A percentile compares a stretch with the other conserved stretches of the same genome.
These are phyloP conservation scores for Neodontobutis hainanensis DNA, from an alignment of 2,113 vertebrate species.

Conservation along the genomic window DNA sequence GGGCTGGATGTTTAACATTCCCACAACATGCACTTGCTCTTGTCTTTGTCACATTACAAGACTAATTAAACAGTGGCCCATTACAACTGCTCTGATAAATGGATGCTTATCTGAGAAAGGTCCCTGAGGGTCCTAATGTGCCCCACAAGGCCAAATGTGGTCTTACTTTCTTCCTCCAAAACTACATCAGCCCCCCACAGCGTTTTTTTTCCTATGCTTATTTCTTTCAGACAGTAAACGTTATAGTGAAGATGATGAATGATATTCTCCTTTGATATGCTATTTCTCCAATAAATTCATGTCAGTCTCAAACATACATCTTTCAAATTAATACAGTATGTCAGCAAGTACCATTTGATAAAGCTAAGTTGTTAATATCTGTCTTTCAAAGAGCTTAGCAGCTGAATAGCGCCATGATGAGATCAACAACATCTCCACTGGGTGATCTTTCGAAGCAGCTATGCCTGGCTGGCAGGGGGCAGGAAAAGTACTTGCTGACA, in stretches of 20 bases:
- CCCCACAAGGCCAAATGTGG: constrained; percentile 57
- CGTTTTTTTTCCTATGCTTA: background rate
- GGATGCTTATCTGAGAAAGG: constrained; percentile 51
- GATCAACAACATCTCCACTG: constrained; percentile 63
- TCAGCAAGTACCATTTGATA: constrained; percentile 12
- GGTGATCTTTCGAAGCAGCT: constrained; percentile 72
- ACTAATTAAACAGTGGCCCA: constrained; percentile 72
- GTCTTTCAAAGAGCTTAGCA: constrained; percentile 51
- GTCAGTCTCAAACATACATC: background rate
- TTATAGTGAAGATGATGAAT: background rate
- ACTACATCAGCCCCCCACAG: constrained; percentile 37
- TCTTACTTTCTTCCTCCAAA: constrained; percentile 35
- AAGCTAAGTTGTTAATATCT: constrained; percentile 32
- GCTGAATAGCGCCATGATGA: constrained; percentile 69
- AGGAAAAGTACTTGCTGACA: constrained; percentile 77
- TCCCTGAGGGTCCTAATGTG: constrained; percentile 52
- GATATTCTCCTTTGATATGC: background rate
- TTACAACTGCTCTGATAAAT: constrained; percentile 63
- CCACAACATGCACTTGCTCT: constrained; percentile 57
- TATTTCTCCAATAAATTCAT: background rate
- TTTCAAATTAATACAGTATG: background rate
- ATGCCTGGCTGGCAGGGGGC: constrained; percentile 64
- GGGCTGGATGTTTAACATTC: constrained; percentile 61
- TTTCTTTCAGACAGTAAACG: background rate
- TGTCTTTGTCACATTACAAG: constrained; percentile 68